phyloP scores from a whole-genome alignment of 2,797 vertebrate species.

The Leptatherina wallacei region DNA sequence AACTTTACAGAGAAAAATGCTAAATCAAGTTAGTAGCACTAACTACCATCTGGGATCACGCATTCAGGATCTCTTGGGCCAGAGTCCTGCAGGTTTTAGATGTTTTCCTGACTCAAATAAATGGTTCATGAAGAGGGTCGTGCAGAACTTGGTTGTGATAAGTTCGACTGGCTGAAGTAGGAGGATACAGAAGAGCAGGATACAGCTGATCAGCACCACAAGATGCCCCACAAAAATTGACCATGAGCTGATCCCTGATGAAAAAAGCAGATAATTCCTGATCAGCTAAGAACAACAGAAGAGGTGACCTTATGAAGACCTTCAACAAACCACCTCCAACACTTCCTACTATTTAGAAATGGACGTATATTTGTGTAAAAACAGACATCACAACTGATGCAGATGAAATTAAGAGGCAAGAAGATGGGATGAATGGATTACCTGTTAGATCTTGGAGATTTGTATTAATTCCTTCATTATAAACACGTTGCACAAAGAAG shows the following conservation, averaged over 20 bases:
- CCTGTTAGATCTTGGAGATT: not conserved
- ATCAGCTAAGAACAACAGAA: not conserved
- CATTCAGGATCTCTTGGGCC: no score
- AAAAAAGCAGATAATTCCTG: not conserved
- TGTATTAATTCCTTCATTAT: not conserved
- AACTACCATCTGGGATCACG: no score
- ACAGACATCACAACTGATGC: not conserved
- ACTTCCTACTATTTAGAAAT: not conserved
- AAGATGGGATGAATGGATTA: not conserved
- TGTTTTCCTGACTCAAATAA: no score
- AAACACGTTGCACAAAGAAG: not conserved
- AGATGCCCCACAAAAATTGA: not conserved
- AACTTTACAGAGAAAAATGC: no score
- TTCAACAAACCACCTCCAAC: not conserved
- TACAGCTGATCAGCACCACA: no score
- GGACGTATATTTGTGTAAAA: not conserved
- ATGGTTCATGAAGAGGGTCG: no score
- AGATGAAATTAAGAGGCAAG: not conserved
- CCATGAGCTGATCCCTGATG: not conserved
- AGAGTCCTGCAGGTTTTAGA: no score
- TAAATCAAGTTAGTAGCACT: no score
- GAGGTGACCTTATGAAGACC: not conserved
- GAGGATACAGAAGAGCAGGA: no score
- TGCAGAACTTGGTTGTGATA: no score
- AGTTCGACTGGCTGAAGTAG: no score